Base-by-base conservation (phyloP, 2,113 vertebrate genomes). In the Sylvia atricapilla region DNA sequence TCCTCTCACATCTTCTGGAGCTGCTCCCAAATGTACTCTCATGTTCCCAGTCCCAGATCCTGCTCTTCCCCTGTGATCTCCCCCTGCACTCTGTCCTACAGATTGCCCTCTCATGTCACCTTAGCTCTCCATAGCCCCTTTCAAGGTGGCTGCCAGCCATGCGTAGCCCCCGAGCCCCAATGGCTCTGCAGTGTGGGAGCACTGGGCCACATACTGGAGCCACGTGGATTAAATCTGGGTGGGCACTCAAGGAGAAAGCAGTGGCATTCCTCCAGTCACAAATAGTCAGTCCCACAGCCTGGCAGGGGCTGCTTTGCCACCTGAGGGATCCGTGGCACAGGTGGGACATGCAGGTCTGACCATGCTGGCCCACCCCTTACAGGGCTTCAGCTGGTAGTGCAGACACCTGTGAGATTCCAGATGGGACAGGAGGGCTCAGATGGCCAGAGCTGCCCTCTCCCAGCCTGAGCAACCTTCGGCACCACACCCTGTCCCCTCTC, bases 31-130 rank as follows among this genome's bases (percentile, higher is more conserved):
- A 52, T 0, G 0, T 25, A 16, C 31, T 88, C 17, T 63, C 22
- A 17, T 5, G 11, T 23, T 86, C 49, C 33, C 56, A 83, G 4
- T 64, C 9, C 33, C 6, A 3, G 53, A 44, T 15, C 21, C 53
- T 47, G 68, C 53, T 77, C 35, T 87, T 86, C 55, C 35, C 11
- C 20, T 9, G 4, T 30, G 11, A 13, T 50, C 3, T 86, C 52
- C 28, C 30, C 39, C 15, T 0, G 3, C 4, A 18, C 28, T 53
- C n/a, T 0, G 0, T 58, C 31, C 52, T 3, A 2, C 30, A 64
- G 76, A 49, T 63, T 76, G 52, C 47, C 15, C 43, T 82, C 47
- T 46, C n/a, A 14, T 0, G 3, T 59, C 75, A 63, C 33, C 49
- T 59, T 23, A 72, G 30, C 35, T 89, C 30, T 21, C 47, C 39